Conservation (phyloP, 2,113 vertebrate species). For the Scartelaos histophorus region DNA sequence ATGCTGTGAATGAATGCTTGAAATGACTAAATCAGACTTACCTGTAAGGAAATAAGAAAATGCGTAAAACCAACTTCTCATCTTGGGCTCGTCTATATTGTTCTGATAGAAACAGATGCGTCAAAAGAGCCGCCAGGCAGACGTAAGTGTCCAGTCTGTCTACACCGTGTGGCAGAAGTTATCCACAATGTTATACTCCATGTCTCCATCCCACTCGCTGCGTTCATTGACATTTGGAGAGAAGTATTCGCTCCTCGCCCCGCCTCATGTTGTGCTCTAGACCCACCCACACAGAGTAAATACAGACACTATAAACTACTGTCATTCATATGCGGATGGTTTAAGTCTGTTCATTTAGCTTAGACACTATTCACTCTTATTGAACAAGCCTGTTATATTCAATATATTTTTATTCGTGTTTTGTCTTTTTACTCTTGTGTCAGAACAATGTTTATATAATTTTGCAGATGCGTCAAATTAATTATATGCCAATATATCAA, state of each 20-base stretch:
- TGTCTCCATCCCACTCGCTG: conserved; percentile 16
- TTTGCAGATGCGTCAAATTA: too few species aligned
- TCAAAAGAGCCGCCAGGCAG: neutral
- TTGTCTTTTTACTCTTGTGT: too few species aligned
- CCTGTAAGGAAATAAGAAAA: conserved; percentile 48
- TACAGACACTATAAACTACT: neutral
- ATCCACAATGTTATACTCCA: conserved; percentile 22
- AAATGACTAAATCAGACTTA: conserved; percentile 37
- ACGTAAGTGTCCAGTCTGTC: neutral
- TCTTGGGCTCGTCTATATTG: conserved; percentile 25
- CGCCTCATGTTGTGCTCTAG: conserved; percentile 45
- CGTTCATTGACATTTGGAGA: conserved; percentile 56
- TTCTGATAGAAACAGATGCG: conserved; percentile 4
- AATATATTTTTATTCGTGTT: too few species aligned
- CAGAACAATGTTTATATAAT: too few species aligned
- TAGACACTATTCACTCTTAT: too few species aligned
- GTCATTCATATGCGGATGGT: neutral
- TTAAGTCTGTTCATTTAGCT: too few species aligned
- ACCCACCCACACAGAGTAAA: conserved; percentile 28
- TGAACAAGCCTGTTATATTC: too few species aligned
- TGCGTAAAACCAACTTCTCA: conserved; percentile 55
- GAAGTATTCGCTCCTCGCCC: conserved; percentile 34
- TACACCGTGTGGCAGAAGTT: neutral
- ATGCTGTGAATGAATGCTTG: neutral
- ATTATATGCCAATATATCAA: too few species aligned